Evolutionary conservation across 2,888 invertebrate genomes (phyloP), one percentile per base, ranked within the genome.

Genomic region (Hybos culiciformis): DNA sequence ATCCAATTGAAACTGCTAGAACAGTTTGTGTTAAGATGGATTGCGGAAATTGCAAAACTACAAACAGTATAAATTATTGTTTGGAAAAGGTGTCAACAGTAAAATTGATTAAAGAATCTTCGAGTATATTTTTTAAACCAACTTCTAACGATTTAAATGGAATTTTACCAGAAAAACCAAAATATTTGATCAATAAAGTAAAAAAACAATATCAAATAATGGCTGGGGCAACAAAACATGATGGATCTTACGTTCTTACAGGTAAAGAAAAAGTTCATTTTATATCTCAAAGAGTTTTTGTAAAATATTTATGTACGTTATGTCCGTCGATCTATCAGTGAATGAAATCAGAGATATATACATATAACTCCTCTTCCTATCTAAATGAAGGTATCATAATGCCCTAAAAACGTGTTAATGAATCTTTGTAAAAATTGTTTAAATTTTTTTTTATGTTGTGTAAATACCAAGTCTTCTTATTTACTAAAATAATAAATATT

Each of bases 141-240:
- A 45, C 62, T 12, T 20, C 57, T 1, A 50, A 53, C 12, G 53
- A 53, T 15, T 57, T 55, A 20, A 44, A 55, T 12, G 53, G 54
- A 23, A 47, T 55, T 1, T 51, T 64, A 40, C 59, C 66, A 17
- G 32, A 40, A 5, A 15, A 20, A 14, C 51, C 50, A 21, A 37
- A 20, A 12, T n/a, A 26, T 17, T 38, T 20, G 18, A 4, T n/a
- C 6, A 6, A 12, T n/a, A 31, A 42, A 5, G 45, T 50, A 21
- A 41, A 51, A 19, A 43, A 46, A 42, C 29, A 53, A 50, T 44
- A 54, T 60, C 38, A 62, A 0, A 53, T 70, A 33, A 58, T 71
- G 58, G 62, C 63, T 12, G 71, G 71, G 3, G 63, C 67, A 11
- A 69, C 69, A 0, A 64, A 66, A 49, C 63, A 70, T 46, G 71